Evolutionary conservation across 1,140 invertebrate species (phyloP).

Genomic region (Eupeodes corollae): DNA sequence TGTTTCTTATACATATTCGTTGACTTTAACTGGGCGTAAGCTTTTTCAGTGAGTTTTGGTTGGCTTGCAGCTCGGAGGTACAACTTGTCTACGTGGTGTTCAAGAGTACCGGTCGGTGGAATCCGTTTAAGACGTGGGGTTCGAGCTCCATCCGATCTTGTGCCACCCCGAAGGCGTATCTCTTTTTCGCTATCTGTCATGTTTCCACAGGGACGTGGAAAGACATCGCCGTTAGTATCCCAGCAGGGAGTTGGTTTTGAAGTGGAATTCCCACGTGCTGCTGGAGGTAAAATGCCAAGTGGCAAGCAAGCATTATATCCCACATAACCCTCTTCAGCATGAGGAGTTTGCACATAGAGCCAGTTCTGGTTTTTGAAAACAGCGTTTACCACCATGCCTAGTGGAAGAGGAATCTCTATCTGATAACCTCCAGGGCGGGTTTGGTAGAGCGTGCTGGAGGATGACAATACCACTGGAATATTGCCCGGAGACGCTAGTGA

Average conservation of each 20-base stretch:
- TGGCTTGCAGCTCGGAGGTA: constrained; percentile 43
- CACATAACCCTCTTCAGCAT: constrained; percentile 66
- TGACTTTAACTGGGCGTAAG: constrained; percentile 31
- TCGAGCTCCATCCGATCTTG: constrained; percentile 44
- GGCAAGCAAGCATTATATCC: constrained; percentile 62
- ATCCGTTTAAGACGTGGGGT: constrained; percentile 35
- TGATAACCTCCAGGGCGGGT: constrained; percentile 55
- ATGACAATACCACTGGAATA: constrained; percentile 67
- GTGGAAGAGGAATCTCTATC: constrained; percentile 54
- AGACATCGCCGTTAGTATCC: constrained; percentile 67
- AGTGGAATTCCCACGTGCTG: neutral
- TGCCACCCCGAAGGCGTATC: constrained; percentile 41
- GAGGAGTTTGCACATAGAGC: constrained; percentile 72
- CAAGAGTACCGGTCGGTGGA: constrained; percentile 16
- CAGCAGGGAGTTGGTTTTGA: constrained; percentile 50
- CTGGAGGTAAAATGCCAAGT: constrained; percentile 51
- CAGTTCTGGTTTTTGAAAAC: constrained; percentile 72
- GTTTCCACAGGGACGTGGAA: constrained; percentile 59
- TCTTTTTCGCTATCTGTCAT: constrained; percentile 62
- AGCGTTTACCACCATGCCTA: constrained; percentile 74
- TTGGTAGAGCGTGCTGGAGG: constrained; percentile 61
- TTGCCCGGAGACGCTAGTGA: constrained; percentile 51
- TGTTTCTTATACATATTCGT: constrained; percentile 8
- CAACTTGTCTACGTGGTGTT: constrained; percentile 51
- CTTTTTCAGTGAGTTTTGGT: constrained; percentile 30